Conservation (phyloP, 2,797 vertebrate genomes). For the Pseudochirops corinnae region DNA sequence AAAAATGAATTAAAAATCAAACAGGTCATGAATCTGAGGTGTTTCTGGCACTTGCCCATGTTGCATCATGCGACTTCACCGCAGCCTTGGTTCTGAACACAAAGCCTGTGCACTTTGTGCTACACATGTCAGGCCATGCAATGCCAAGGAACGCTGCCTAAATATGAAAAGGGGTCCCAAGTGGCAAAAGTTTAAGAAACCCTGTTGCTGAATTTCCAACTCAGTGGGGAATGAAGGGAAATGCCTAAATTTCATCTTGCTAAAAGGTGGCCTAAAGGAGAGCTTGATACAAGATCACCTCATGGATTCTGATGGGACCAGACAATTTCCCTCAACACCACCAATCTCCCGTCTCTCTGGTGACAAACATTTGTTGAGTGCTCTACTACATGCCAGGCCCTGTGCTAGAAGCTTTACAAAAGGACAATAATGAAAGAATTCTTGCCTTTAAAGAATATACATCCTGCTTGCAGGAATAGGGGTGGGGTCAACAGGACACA, state of each 20-base stretch:
- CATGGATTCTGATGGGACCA: neutral
- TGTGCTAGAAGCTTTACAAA: neutral
- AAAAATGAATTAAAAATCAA: too few species aligned
- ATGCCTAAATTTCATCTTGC: conserved; percentile 12
- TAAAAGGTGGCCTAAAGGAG: conserved; percentile 42
- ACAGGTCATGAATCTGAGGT: too few species aligned
- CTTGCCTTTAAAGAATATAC: neutral
- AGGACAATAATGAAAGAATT: neutral
- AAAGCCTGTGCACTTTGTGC: too few species aligned
- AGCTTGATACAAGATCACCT: conserved; percentile 15
- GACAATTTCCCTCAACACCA: neutral
- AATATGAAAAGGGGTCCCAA: too few species aligned
- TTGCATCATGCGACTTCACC: too few species aligned
- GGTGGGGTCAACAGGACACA: neutral
- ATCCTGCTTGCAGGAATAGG: neutral
- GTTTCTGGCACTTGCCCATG: too few species aligned
- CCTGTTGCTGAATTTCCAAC: neutral
- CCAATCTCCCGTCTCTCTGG: neutral
- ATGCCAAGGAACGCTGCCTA: too few species aligned
- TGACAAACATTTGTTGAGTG: neutral
- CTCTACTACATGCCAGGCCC: neutral
- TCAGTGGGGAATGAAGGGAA: neutral
- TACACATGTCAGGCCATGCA: too few species aligned
- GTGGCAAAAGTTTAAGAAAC: neutral
- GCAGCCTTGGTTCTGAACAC: too few species aligned